Evolutionary conservation across 2,888 invertebrate species (phyloP), one percentile per base, ranked within the genome.

Genomic region (Nesidiocoris tenuis): DNA sequence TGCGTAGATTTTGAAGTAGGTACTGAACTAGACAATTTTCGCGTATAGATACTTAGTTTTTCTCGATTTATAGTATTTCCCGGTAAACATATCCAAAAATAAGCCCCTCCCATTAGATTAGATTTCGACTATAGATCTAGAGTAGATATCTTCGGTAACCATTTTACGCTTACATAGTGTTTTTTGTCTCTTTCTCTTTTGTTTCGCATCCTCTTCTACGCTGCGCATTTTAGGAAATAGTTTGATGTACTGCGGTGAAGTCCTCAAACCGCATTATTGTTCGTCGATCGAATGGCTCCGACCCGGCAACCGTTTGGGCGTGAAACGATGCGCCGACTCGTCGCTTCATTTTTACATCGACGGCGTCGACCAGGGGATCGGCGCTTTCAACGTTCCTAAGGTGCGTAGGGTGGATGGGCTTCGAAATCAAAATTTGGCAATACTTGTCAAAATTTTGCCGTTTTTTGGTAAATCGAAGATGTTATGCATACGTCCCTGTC

Each of bases 201-300:
- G 54, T 65, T 21, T 63, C 7, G 16, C 63, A 17, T 21, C 22
- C 22, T 17, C 63, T 59, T 17, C 17, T 59, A 16, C 59, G 59
- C 59, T 70, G 17, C 23, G 24, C 24, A 22, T 72, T 61, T 23
- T 83, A 84, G 90, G 89, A 3, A 90, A 91, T 81, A 90, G 88
- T 71, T 88, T 72, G 72, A 61, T 72, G 72, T 72, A 89, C 80
- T 90, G 90, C 82, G 89, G 89, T 12, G 86, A 86, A 79, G 84
- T 90, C 21, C 82, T 92, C 25, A 89, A 89, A 81, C 87, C 90
- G 75, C 90, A 91, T 80, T 91, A 90, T 81, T 88, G 89, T 65
- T 89, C 90, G 2, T 90, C 88, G 80, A 86, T 96, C 79, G 92
- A 94, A 80, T 93, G 95, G 90, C 84, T 96, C 16, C 88, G 92